These are phyloP conservation scores for Dromius quadrimaculatus DNA, from an alignment of 2,888 invertebrate species.

Conservation along the genomic window DNA sequence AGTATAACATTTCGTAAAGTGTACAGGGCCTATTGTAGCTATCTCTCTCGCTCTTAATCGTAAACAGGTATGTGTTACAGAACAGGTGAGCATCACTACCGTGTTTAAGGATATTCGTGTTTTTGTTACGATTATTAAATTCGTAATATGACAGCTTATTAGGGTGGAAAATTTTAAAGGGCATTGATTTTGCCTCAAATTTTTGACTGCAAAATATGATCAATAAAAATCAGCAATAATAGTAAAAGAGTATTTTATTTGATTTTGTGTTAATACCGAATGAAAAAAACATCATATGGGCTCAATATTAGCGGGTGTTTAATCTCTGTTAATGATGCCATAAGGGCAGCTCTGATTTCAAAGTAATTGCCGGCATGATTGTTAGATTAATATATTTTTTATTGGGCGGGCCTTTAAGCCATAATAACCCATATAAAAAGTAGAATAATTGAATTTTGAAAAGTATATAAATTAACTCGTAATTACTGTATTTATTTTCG, in stretches of 20 bases:
- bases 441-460: constrained; percentile 45
- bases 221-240: background rate
- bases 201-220: background rate
- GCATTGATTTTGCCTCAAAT: background rate
- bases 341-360: constrained; percentile 47
- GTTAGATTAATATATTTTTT: constrained; percentile 48
- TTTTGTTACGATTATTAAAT: constrained; percentile 41
- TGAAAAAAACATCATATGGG: constrained; percentile 30
- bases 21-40: constrained; percentile 6
- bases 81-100: constrained; percentile 29
- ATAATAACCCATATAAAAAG: constrained; percentile 44
- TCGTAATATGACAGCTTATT: constrained; percentile 42
- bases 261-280: constrained; percentile 23
- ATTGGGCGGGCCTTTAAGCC: constrained; percentile 29
- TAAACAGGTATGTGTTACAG: background rate
- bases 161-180: background rate
- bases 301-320: constrained; percentile 29
- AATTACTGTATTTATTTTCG: constrained; percentile 35
- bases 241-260: constrained; percentile 3
- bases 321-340: constrained; percentile 46
- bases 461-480: constrained; percentile 25
- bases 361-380: constrained; percentile 48
- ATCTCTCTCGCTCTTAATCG: constrained; percentile 13
- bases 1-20: constrained; percentile 8
- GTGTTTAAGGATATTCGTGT: constrained; percentile 22